These are phyloP conservation scores for Zhuqinia jingwanae DNA, from an alignment of 2,888 invertebrate species.

Conservation along the genomic window DNA sequence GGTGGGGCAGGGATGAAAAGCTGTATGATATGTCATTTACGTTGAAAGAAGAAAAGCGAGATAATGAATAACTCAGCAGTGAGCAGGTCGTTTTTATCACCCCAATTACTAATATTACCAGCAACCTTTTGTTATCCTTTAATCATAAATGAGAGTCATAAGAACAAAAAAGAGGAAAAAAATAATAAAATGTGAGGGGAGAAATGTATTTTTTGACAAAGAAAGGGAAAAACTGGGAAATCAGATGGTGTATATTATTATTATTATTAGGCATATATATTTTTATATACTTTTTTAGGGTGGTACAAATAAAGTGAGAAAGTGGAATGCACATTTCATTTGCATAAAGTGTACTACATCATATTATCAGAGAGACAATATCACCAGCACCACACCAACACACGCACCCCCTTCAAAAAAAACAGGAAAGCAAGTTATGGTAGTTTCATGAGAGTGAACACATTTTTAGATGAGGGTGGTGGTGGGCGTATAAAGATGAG, in stretches of 20 bases:
- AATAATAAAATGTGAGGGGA: not conserved
- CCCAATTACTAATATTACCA: constrained; percentile 66
- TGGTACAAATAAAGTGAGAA: not conserved
- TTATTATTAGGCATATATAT: too few species aligned
- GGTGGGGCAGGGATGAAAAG: not conserved
- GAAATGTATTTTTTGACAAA: constrained; percentile 23
- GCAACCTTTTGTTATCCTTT: constrained; percentile 53
- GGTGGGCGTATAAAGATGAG: constrained; percentile 41
- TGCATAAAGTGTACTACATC: constrained; percentile 60
- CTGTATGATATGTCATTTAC: not conserved
- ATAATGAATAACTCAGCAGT: constrained; percentile 65
- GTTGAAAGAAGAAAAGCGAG: constrained; percentile 24
- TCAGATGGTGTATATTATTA: too few species aligned
- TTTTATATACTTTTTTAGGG: too few species aligned
- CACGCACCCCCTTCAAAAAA: constrained; percentile 4
- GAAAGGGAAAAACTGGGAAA: too few species aligned
- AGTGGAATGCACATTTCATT: constrained; percentile 47
- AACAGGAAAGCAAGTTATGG: too few species aligned
- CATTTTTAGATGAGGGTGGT: not conserved
- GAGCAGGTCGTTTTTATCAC: constrained; percentile 61
- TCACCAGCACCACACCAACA: constrained; percentile 13
- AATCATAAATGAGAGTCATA: constrained; percentile 46
- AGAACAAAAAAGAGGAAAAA: not conserved
- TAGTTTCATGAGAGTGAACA: too few species aligned
- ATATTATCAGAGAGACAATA: too few species aligned